Evolutionary conservation across 1,140 invertebrate species (phyloP).

Genomic region (Cydia splendana): DNA sequence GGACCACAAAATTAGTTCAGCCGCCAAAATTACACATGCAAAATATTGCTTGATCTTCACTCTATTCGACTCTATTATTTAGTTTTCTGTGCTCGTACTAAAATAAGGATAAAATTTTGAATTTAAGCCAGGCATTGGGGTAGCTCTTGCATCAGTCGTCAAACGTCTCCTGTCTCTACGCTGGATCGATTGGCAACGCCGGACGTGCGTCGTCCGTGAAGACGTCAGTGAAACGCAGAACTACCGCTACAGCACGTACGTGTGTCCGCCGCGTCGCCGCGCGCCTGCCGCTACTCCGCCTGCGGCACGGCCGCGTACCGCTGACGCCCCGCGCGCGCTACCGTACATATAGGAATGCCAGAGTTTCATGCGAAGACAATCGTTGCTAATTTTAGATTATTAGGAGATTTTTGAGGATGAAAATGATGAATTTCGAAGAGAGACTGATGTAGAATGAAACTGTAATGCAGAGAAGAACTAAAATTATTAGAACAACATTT

Average conservation of each 20-base stretch:
- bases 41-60: background rate
- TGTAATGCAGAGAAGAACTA: background rate
- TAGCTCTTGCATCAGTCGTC: conserved; percentile 15
- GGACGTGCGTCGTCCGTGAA: background rate
- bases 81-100: background rate
- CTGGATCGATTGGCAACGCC: background rate
- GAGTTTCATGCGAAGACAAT: conserved; percentile 33
- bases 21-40: background rate
- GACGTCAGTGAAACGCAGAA: conserved; percentile 10
- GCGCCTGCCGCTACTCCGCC: conserved; percentile 55
- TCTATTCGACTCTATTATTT: background rate
- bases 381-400: background rate
- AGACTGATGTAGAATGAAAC: background rate
- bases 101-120: background rate
- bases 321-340: conserved; percentile 52
- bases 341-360: conserved; percentile 50
- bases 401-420: background rate
- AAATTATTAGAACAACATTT: background rate
- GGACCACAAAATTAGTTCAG: background rate
- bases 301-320: conserved; percentile 64
- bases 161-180: conserved; percentile 9
- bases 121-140: conserved; percentile 13
- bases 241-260: conserved; percentile 19
- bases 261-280: conserved; percentile 44
- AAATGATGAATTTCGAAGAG: background rate